Base-by-base conservation (phyloP, 1,140 invertebrate species). In the Macrotrachela quadricornifera region DNA sequence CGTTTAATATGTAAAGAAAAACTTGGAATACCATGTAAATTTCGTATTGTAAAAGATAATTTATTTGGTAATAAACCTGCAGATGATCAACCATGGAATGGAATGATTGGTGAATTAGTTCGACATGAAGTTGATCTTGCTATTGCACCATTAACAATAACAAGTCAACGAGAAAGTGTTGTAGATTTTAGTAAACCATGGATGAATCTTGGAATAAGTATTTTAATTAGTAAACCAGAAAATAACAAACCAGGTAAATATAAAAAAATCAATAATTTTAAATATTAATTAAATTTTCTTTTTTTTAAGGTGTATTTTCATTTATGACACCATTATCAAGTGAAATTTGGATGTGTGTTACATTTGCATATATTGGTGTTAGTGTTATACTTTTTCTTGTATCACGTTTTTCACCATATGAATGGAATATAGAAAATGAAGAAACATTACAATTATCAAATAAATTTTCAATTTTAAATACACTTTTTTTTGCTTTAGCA, bases 311-410 rank as follows among this genome's bases (percentile, higher is more conserved):
- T 17, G 85, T 94, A 9, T 95, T 97, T 72, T 92, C 86, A 61
- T 99, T 99, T 71, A 79, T 96, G 64, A 84, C 85, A 67, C 92
- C 92, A 13, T 74, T 99, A 40, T 91, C 86, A 49, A 82, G 83
- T 60, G 90, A 58, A 12, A 66, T 69, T 9, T 68, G 67, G 67
- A 62, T 65, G 46, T 66, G 65, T 49, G 66, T 64, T 0, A 51
- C 64, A 45, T 59, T 62, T 36, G 59, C 64, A 46, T 64, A 68
- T 54, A 61, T 68, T 6, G 87, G 86, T 6, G 88, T 94, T 6
- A 86, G 84, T 64, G 85, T 90, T 55, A 83, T 91, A 1, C 74
- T 92, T 1, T 91, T 87, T 71, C 78, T 62, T 8, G 49, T 69
- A 15, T 94, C 44, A 12, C 73, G 81, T 59, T 95, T 95, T 71